Conservation (phyloP, 64 coral and sea anemone species). For the Acropora yongei region DNA sequence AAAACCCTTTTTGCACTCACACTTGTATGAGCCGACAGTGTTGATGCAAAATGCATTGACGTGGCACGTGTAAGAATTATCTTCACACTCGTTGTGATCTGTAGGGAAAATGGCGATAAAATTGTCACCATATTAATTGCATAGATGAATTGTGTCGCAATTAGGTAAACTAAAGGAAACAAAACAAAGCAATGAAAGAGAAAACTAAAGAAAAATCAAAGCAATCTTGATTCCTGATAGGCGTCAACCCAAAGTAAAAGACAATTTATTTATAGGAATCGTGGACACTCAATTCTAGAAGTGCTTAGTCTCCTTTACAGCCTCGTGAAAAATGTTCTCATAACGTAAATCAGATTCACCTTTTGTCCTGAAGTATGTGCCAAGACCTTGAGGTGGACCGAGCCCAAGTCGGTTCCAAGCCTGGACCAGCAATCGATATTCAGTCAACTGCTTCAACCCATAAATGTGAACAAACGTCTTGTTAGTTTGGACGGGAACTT, state of each 20-base stretch:
- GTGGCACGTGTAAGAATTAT: constrained; percentile 50
- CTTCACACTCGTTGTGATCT: constrained; percentile 24
- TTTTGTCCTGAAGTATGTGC: constrained; percentile 37
- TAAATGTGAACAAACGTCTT: constrained; percentile 38
- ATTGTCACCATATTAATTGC: too few relatives aligned
- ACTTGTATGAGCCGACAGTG: constrained; percentile 45
- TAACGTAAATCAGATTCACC: background rate
- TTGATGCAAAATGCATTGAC: constrained; percentile 39
- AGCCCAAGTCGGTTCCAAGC: constrained; percentile 22
- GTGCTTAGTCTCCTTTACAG: too few relatives aligned
- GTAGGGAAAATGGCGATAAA: background rate
- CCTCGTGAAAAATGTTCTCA: background rate
- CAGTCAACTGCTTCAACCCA: constrained; percentile 45
- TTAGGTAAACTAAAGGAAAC: too few relatives aligned
- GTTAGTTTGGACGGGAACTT: background rate
- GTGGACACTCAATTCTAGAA: too few relatives aligned
- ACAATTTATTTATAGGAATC: too few relatives aligned
- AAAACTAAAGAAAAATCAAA: too few relatives aligned
- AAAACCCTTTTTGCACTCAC: constrained; percentile 53
- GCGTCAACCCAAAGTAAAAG: too few relatives aligned
- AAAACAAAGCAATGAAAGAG: background rate
- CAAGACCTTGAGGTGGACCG: constrained; percentile 30
- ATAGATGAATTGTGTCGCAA: too few relatives aligned
- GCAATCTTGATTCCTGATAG: too few relatives aligned
- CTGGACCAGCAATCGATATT: constrained; percentile 38